Conservation (phyloP, 92 coral and sea anemone species). For the Muricea muricata region DNA sequence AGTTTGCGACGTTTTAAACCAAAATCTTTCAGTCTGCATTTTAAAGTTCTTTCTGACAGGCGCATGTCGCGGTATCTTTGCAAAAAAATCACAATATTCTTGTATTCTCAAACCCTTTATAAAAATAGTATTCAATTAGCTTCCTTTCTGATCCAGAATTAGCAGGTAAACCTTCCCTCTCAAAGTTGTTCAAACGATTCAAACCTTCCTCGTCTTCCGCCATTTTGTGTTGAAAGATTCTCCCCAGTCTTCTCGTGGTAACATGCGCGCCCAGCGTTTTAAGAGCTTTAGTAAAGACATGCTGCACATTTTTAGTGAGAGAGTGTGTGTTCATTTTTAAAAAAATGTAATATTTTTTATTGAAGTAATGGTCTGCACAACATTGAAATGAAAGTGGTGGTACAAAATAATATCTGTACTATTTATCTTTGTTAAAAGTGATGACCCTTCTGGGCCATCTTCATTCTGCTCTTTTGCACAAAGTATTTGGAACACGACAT, state of each 20-base stretch:
- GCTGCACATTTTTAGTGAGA: not conserved
- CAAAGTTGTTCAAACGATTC: no score
- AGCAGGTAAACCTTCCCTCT: no score
- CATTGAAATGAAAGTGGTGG: not conserved
- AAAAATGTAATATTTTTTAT: not conserved
- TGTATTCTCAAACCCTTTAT: not conserved
- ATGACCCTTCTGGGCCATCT: no score
- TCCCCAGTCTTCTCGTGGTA: not conserved
- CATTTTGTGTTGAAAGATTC: not conserved
- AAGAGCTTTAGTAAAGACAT: not conserved
- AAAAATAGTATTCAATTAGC: not conserved
- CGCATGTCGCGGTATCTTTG: slow-evolving; percentile 33
- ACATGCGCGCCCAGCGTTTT: slow-evolving; percentile 10
- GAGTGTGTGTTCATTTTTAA: not conserved
- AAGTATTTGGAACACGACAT: no score
- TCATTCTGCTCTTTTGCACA: no score
- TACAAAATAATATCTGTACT: no score
- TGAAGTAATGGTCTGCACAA: slow-evolving; percentile 1
- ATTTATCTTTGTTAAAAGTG: no score
- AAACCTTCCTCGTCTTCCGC: no score
- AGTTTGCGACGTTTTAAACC: slow-evolving; percentile 46
- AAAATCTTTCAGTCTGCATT: slow-evolving; percentile 71
- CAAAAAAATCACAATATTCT: no score
- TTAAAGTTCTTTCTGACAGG: slow-evolving; percentile 60
- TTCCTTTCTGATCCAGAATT: no score